phyloP scores from a whole-genome alignment of 1,140 invertebrate species.

The Drosophila bocqueti region DNA sequence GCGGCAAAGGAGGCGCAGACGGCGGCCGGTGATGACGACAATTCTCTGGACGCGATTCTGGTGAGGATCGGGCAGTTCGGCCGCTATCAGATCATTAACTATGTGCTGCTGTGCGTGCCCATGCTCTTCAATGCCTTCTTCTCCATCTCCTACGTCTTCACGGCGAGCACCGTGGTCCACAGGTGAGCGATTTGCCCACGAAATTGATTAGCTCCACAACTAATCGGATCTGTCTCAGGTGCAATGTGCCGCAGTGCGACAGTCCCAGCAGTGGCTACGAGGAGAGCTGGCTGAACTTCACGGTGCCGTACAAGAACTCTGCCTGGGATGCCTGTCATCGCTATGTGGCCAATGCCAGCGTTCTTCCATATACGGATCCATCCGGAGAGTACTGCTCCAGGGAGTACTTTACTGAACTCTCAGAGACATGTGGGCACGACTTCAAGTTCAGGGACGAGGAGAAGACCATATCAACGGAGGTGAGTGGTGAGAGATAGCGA shows the following conservation, averaged over 20 bases:
- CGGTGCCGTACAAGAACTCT: slow-evolving; percentile 85
- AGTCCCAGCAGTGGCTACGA: slow-evolving; percentile 80
- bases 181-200: slow-evolving; percentile 85
- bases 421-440: slow-evolving; percentile 61
- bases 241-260: slow-evolving; percentile 88
- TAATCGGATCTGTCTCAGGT: slow-evolving; percentile 85
- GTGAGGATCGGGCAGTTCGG: slow-evolving; percentile 86
- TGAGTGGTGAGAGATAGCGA: slow-evolving; percentile 9
- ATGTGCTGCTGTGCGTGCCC: slow-evolving; percentile 86
- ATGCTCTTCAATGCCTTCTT: slow-evolving; percentile 86
- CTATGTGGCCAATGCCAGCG: slow-evolving; percentile 57
- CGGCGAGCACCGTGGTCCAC: slow-evolving; percentile 87
- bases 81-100: slow-evolving; percentile 86
- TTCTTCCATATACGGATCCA: slow-evolving; percentile 14
- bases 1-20: slow-evolving; percentile 15
- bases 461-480: slow-evolving; percentile 78
- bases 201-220: neutral
- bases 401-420: slow-evolving; percentile 79
- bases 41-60: slow-evolving; percentile 72
- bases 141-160: slow-evolving; percentile 87
- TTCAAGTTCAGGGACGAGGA: slow-evolving; percentile 72
- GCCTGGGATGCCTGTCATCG: slow-evolving; percentile 86
- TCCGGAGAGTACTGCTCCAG: slow-evolving; percentile 45
- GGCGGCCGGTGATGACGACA: slow-evolving; percentile 43
- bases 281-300: slow-evolving; percentile 86